Evolutionary conservation across 2,113 vertebrate genomes (phyloP).

Genomic region (Manacus vitellinus): DNA sequence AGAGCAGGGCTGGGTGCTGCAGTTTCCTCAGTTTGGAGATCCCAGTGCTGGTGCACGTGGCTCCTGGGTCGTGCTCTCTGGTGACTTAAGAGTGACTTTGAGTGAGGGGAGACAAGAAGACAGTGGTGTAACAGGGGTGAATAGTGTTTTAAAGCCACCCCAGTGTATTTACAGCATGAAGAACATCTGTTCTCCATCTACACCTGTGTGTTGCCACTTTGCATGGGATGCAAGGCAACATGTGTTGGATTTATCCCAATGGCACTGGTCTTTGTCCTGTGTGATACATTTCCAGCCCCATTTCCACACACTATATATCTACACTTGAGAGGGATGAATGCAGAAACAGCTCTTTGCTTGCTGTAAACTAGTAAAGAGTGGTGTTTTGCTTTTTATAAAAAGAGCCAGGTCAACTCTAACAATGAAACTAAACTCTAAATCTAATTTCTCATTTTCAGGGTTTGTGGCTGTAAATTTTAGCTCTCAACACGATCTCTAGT

Average conservation of each 20-base stretch:
- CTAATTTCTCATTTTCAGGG: constrained; percentile 6
- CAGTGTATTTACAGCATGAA: neutral
- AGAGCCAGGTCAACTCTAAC: neutral
- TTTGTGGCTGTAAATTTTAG: constrained; percentile 19
- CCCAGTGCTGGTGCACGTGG: neutral
- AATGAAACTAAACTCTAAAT: neutral
- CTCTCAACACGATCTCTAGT: neutral
- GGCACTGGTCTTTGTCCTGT: neutral
- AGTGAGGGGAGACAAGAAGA: neutral
- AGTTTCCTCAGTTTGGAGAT: neutral
- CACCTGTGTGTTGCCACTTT: fast-evolving
- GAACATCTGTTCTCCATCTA: neutral
- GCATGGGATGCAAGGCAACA: neutral
- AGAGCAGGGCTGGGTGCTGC: neutral
- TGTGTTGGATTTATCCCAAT: fast-evolving
- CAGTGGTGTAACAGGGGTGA: neutral
- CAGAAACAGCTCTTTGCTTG: neutral
- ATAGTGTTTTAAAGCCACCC: neutral
- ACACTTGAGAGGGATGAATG: neutral
- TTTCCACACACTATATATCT: neutral
- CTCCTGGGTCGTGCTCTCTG: neutral
- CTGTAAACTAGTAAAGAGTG: neutral
- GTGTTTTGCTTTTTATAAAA: neutral
- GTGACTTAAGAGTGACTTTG: neutral
- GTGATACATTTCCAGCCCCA: neutral